Conservation (phyloP, 2,888 invertebrate genomes). For the Lasioglossum figueresi region DNA sequence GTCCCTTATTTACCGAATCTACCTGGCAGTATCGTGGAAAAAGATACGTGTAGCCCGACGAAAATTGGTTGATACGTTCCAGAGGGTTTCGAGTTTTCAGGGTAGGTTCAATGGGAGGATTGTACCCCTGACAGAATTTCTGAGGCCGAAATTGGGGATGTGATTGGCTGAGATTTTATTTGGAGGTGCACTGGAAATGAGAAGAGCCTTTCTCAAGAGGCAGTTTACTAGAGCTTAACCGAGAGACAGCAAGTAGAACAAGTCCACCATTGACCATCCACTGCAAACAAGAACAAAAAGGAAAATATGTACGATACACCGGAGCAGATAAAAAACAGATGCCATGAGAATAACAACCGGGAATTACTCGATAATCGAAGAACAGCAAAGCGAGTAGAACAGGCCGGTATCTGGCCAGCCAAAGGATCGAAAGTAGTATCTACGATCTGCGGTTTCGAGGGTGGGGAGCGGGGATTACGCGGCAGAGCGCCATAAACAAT, state of each 20-base stretch:
- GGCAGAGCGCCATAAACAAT: background rate
- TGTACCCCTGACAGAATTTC: no score
- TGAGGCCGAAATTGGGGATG: no score
- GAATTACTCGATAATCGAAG: background rate
- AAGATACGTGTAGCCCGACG: background rate
- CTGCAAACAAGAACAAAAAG: background rate
- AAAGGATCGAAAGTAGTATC: background rate
- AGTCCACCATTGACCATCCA: background rate
- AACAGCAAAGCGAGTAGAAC: background rate
- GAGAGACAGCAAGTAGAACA: background rate
- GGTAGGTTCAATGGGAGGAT: no score
- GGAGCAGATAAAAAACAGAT: background rate
- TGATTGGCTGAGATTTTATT: no score
- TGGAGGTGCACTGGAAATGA: no score
- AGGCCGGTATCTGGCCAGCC: background rate
- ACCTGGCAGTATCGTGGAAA: background rate
- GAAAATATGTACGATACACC: no score
- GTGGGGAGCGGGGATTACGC: background rate
- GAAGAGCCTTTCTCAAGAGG: no score
- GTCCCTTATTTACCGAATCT: background rate
- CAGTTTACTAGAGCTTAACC: no score
- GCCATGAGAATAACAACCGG: background rate
- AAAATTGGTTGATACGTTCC: background rate
- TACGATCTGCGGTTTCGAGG: background rate
- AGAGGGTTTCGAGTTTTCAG: no score